Conservation (phyloP, 2,888 invertebrate genomes). For the Andrena marginata region DNA sequence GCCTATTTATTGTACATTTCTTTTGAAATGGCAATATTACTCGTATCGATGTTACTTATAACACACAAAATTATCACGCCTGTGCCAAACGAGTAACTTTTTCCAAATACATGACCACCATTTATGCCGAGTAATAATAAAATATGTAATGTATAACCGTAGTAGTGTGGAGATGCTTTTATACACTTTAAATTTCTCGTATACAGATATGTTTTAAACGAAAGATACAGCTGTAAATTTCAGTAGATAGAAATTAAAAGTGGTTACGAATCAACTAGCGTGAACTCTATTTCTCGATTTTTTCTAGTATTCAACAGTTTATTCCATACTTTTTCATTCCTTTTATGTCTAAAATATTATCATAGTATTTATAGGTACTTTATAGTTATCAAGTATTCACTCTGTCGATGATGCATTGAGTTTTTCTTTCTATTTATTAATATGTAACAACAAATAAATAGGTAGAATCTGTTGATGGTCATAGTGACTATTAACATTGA, state of each 20-base stretch:
- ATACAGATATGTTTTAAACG: constrained; percentile 32
- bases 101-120: constrained; percentile 63
- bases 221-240: constrained; percentile 41
- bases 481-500: constrained; percentile 82
- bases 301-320: constrained; percentile 78
- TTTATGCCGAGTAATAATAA: constrained; percentile 78
- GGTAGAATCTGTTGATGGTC: constrained; percentile 83
- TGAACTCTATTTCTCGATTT: constrained; percentile 60
- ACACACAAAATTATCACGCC: constrained; percentile 26
- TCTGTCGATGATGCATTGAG: constrained; percentile 78
- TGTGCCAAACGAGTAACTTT: constrained; percentile 29
- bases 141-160: constrained; percentile 76
- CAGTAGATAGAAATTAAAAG: constrained; percentile 50
- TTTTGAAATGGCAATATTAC: neutral
- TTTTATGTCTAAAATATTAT: constrained; percentile 80
- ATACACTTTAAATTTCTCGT: constrained; percentile 58
- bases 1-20: neutral
- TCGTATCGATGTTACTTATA: neutral
- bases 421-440: constrained; percentile 78
- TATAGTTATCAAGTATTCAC: constrained; percentile 82
- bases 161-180: constrained; percentile 78
- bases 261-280: constrained; percentile 63
- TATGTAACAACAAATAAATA: constrained; percentile 84
- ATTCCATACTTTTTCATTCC: constrained; percentile 73
- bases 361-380: constrained; percentile 80